Evolutionary conservation across 2,888 invertebrate species (phyloP), one percentile per base, ranked within the genome.

Genomic region (Heliothis peltigera): DNA sequence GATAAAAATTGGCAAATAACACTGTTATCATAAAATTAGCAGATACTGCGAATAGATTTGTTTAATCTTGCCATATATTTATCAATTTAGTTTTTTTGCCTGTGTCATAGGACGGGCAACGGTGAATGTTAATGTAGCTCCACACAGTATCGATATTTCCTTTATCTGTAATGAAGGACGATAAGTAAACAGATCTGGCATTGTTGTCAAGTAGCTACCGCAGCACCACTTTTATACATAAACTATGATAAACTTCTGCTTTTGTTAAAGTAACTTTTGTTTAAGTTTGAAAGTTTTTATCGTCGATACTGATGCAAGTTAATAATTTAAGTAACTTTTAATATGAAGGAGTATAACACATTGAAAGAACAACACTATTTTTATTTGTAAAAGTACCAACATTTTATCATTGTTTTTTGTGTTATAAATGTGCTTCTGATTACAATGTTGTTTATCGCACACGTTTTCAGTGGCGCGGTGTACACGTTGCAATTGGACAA

Each of bases 1-100:
- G 80, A 88, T 86, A 84, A 82, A 58, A 66, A 54, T 60, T 73
- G 60, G 73, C 75, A 79, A 83, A 83, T 70, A 82, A 79, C 64
- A 76, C 64, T 60, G 17, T 77, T 82, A 83, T 84, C 82, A 67
- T 28, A 51, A 69, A 77, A 79, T 81, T 76, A 47, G 39, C 21
- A 73, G 75, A 70, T 78, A 84, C 64, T 56, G 35, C 17, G 17
- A 51, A 47, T 43, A 63, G 56, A 66, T 57, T 77, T 55, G 52
- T 62, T 57, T 59, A 52, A 63, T 66, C 71, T 73, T 63, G 59
- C 64, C 64, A 78, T 72, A 72, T 48, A 43, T 60, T 67, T 70
- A 78, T 69, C 39, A 49, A 28, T 71, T 55, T 62, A 32, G 17
- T 76, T 44, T 64, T 53, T 58, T 56, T 48, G 32, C 53, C 57